phyloP scores from a whole-genome alignment of 1,140 invertebrate genomes.

The Anastatus disparis region DNA sequence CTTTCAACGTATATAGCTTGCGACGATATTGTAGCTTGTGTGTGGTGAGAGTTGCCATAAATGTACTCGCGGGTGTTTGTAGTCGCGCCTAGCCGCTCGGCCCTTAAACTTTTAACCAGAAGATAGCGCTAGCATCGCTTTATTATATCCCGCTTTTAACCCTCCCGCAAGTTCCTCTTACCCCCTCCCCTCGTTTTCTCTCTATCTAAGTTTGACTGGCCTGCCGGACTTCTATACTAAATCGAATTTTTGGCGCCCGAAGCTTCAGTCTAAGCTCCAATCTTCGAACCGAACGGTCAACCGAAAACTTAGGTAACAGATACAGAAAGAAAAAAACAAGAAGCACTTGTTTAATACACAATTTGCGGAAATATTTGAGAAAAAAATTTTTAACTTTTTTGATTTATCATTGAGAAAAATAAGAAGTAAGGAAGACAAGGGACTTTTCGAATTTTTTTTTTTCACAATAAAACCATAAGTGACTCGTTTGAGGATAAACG shows the following conservation, averaged over 20 bases:
- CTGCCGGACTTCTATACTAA: slow-evolving; percentile 60
- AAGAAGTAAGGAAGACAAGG: neutral
- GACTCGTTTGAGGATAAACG: neutral
- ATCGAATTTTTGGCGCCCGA: slow-evolving; percentile 61
- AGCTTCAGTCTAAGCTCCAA: slow-evolving; percentile 66
- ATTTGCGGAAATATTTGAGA: neutral
- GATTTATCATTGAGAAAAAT: slow-evolving; percentile 1
- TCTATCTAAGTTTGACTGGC: slow-evolving; percentile 44
- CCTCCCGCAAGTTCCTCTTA: too few species aligned
- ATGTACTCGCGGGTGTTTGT: slow-evolving; percentile 60
- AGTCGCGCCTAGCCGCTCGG: too few species aligned
- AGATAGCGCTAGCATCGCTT: slow-evolving; percentile 36
- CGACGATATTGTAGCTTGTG: too few species aligned
- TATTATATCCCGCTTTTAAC: too few species aligned
- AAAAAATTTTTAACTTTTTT: neutral
- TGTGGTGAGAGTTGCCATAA: slow-evolving; percentile 57
- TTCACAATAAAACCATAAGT: neutral
- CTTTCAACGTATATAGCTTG: too few species aligned
- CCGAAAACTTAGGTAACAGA: slow-evolving; percentile 65
- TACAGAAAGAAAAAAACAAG: neutral
- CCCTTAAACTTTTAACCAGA: slow-evolving; percentile 43
- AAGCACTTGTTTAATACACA: neutral
- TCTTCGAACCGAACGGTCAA: slow-evolving; percentile 67
- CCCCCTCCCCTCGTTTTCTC: neutral
- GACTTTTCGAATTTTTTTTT: too few species aligned